Conservation (phyloP, 2,888 invertebrate genomes). For the Mimumesa dahlbomi region DNA sequence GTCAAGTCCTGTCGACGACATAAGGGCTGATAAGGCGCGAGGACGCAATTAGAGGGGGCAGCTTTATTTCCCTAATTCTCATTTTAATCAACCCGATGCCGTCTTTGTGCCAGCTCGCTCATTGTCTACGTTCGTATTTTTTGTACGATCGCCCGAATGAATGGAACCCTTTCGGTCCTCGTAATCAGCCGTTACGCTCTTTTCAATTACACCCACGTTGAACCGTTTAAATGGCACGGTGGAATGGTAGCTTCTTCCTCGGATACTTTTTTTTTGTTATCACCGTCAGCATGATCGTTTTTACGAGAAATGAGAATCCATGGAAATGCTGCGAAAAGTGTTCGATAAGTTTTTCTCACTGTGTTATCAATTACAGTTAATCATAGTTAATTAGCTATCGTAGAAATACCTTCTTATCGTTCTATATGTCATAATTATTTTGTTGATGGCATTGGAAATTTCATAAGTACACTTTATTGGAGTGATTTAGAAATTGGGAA, state of each 20-base stretch:
- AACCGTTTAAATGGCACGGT: slow-evolving; percentile 58
- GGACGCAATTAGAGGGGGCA: slow-evolving; percentile 60
- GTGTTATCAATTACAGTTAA: too few relatives aligned
- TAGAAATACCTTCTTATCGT: too few relatives aligned
- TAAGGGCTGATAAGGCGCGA: slow-evolving; percentile 50
- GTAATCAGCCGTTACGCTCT: slow-evolving; percentile 73
- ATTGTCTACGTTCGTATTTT: slow-evolving; percentile 73
- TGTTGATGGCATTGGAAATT: too few relatives aligned
- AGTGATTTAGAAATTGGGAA: too few relatives aligned
- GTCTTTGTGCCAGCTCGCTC: slow-evolving; percentile 58
- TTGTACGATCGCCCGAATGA: slow-evolving; percentile 59
- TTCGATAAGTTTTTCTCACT: too few relatives aligned
- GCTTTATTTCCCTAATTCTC: slow-evolving; percentile 75
- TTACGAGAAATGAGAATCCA: too few relatives aligned
- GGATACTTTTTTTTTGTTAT: slow-evolving; percentile 43
- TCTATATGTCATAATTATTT: too few relatives aligned
- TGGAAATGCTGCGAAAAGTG: too few relatives aligned
- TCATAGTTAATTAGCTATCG: too few relatives aligned
- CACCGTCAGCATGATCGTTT: too few relatives aligned
- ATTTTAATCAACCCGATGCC: slow-evolving; percentile 75
- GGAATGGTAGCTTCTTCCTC: slow-evolving; percentile 11
- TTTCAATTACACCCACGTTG: slow-evolving; percentile 57
- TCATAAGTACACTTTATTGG: too few relatives aligned
- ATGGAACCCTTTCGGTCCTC: slow-evolving; percentile 61
- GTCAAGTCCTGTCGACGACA: slow-evolving; percentile 43